Conservation (phyloP, 2,797 vertebrate genomes). For the Choloepus didactylus region DNA sequence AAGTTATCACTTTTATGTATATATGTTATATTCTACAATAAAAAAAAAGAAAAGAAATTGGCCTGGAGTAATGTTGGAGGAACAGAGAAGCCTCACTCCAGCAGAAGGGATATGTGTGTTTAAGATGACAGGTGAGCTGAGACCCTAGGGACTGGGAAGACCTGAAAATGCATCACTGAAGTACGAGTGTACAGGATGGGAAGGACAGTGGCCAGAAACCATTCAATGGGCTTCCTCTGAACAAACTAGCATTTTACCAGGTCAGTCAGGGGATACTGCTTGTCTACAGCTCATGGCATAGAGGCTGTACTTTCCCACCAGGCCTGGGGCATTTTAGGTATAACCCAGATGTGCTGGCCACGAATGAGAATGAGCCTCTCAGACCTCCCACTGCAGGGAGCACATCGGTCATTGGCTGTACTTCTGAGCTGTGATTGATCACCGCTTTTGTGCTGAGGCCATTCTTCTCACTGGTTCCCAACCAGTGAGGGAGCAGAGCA, state of each 20-base stretch:
- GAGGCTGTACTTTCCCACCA: not conserved
- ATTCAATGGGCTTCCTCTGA: not conserved
- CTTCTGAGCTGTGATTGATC: not conserved
- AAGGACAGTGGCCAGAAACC: not conserved
- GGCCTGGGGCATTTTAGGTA: not conserved
- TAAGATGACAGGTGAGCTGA: not conserved
- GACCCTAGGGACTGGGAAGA: not conserved
- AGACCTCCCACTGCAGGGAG: not conserved
- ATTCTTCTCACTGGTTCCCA: not conserved
- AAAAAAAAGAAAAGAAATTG: too few relatives aligned
- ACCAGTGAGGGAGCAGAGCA: not conserved
- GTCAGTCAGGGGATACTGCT: not conserved
- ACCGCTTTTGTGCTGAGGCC: not conserved
- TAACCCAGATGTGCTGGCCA: not conserved
- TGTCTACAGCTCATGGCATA: not conserved
- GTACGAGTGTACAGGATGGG: not conserved
- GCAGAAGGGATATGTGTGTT: not conserved
- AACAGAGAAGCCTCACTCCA: not conserved
- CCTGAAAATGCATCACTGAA: not conserved
- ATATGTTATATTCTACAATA: too few relatives aligned
- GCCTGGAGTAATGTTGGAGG: not conserved
- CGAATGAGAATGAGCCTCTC: not conserved
- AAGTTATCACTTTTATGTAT: too few relatives aligned
- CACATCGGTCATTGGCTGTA: not conserved
- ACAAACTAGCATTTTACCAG: not conserved